Evolutionary conservation across 2,113 vertebrate species (phyloP).

Genomic region (Anseranas semipalmata): DNA sequence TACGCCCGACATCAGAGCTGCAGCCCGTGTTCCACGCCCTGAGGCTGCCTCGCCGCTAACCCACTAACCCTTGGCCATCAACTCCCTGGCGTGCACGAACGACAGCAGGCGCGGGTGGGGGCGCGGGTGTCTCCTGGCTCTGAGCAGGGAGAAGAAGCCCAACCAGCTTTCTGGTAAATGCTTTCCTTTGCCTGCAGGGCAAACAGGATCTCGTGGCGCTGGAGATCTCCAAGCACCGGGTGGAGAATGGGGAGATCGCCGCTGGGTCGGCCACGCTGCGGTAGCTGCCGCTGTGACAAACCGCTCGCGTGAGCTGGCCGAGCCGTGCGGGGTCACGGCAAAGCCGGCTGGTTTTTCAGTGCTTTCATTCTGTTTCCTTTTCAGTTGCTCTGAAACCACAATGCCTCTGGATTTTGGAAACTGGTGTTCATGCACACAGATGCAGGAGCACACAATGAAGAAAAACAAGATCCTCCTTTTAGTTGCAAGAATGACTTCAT

Average conservation of each 20-base stretch:
- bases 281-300: not conserved
- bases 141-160: not conserved
- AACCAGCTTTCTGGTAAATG: not conserved
- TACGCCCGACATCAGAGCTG: not conserved
- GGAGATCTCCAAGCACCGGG: not conserved
- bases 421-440: not conserved
- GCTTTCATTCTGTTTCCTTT: not conserved
- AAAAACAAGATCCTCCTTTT: not conserved
- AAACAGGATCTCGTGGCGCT: not conserved
- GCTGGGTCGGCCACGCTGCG: not conserved
- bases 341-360: not conserved
- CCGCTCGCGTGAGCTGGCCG: not conserved
- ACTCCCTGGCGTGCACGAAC: not conserved
- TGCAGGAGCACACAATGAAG: not conserved
- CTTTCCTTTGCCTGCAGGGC: not conserved
- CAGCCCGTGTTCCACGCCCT: not conserved
- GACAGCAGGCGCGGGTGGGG: not conserved
- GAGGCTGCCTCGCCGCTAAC: not conserved
- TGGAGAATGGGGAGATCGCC: not conserved
- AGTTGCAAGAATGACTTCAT: not conserved
- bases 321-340: not conserved
- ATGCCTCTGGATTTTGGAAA: conserved; percentile 8
- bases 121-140: not conserved
- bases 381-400: conserved; percentile 7
- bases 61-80: not conserved